Conservation (phyloP, 2,888 invertebrate genomes). For the Chouioia cunea region DNA sequence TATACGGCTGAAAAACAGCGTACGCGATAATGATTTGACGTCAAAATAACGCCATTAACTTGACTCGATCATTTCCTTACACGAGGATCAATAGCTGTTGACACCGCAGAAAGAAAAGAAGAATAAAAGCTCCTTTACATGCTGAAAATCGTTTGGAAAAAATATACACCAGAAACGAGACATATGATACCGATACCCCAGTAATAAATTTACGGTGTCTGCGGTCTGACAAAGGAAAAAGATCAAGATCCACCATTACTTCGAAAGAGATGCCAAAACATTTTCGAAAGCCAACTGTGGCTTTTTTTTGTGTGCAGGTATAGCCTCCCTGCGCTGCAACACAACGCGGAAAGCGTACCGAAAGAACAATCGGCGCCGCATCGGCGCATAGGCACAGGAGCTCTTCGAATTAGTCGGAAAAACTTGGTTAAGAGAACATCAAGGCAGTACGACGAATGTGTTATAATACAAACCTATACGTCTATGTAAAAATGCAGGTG, state of each 20-base stretch:
- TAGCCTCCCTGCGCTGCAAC: background rate
- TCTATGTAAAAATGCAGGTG: background rate
- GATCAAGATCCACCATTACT: slow-evolving; percentile 9
- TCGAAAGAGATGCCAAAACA: slow-evolving; percentile 35
- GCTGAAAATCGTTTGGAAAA: too few relatives aligned
- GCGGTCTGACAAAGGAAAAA: background rate
- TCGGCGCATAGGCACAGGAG: too few relatives aligned
- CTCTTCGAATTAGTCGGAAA: slow-evolving; percentile 31
- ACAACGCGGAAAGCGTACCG: slow-evolving; percentile 10
- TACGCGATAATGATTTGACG: too few relatives aligned
- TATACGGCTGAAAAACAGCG: too few relatives aligned
- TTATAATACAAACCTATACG: slow-evolving; percentile 55
- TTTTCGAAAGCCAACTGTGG: slow-evolving; percentile 5
- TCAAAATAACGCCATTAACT: too few relatives aligned
- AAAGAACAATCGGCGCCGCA: slow-evolving; percentile 26
- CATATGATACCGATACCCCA: too few relatives aligned
- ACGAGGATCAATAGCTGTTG: too few relatives aligned
- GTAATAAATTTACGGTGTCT: background rate
- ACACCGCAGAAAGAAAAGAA: too few relatives aligned
- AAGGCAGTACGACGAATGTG: slow-evolving; percentile 55
- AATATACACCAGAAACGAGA: too few relatives aligned
- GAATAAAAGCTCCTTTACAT: too few relatives aligned
- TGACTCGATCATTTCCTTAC: too few relatives aligned
- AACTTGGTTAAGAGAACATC: slow-evolving; percentile 41
- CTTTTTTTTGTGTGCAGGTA: background rate